Evolutionary conservation across 64 coral and sea anemone species (phyloP), one percentile per base, ranked within the genome.

Genomic region (Porites lutea): DNA sequence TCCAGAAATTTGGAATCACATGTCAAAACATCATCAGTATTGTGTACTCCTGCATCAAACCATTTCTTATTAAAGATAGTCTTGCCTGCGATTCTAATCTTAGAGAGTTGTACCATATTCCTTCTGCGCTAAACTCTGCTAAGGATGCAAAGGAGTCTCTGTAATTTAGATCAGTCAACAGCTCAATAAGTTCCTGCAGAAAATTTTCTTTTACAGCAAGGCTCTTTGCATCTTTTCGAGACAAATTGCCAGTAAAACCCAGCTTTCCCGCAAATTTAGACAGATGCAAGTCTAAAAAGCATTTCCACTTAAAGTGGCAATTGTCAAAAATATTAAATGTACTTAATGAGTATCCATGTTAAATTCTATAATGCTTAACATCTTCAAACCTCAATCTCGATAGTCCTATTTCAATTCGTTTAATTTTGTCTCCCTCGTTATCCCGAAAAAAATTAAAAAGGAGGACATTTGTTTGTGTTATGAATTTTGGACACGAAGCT

Each of bases 361-460:
- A 11, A 78, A 78, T 55, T 52, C 49, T 6, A 78, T 55, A 22
- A 78, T 78, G 52, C 57, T 18, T 57, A 78, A 53, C 75, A 78
- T 78, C 52, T 78, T 78, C 8, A 52, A 6, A 6, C 75, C 75
- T 54, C 75, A 49, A 58, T 57, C 75, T 78, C 57, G 49, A 19
- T 78, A 78, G 23, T 78, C 75, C 15, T 51, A 78, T 55, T 55
- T 78, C 52, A 23, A 18, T 54, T 12, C n/a, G 18, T 53, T 78
- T 55, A 22, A 78, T 78, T 57, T 78, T 55, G 51, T 78, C 75
- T 53, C 65, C 75, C 52, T 78, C 57, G 16, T 57, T 57, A 55
- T 58, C 75, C 75, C 52, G 57, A 57, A 78, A 51, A n/a, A 78
- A 78, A 6, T 53, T 22, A 57, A 78, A 78, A 78, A 46, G n/a